Evolutionary conservation across 2,797 vertebrate species (phyloP).

Genomic region (Poecile montanus): DNA sequence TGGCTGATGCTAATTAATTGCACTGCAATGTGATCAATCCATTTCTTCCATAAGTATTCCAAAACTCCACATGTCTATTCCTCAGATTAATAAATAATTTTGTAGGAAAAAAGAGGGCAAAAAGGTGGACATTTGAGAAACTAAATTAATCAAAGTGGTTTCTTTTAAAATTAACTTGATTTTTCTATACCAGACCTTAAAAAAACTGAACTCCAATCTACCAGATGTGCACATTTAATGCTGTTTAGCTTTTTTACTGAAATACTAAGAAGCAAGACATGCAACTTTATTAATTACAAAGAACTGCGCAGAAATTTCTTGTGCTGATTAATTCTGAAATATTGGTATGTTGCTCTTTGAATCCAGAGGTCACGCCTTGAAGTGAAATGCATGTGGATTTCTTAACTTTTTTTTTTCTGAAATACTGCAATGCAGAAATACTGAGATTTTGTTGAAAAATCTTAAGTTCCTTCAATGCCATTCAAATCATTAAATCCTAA

Average conservation of each 20-base stretch:
- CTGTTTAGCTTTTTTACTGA: neutral
- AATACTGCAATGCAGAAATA: neutral
- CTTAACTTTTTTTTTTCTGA: neutral
- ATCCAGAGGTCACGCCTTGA: neutral
- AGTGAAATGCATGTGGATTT: neutral
- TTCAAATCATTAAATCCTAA: neutral
- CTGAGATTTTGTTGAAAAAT: neutral
- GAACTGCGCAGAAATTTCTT: neutral
- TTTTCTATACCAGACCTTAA: neutral
- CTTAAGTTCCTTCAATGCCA: neutral
- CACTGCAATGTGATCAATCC: neutral
- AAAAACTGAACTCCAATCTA: neutral
- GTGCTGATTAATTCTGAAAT: neutral
- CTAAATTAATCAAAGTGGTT: rapidly evolving
- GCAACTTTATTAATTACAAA: neutral
- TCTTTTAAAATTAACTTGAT: neutral
- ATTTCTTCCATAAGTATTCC: neutral
- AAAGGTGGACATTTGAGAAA: neutral
- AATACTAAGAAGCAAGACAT: neutral
- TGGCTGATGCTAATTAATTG: neutral
- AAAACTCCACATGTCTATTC: neutral
- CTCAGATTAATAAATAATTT: neutral
- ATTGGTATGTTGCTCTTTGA: neutral
- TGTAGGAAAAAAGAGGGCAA: neutral
- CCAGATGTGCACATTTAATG: neutral